Evolutionary conservation across 2,797 vertebrate species (phyloP).

Genomic region (Malurus leucopterus): DNA sequence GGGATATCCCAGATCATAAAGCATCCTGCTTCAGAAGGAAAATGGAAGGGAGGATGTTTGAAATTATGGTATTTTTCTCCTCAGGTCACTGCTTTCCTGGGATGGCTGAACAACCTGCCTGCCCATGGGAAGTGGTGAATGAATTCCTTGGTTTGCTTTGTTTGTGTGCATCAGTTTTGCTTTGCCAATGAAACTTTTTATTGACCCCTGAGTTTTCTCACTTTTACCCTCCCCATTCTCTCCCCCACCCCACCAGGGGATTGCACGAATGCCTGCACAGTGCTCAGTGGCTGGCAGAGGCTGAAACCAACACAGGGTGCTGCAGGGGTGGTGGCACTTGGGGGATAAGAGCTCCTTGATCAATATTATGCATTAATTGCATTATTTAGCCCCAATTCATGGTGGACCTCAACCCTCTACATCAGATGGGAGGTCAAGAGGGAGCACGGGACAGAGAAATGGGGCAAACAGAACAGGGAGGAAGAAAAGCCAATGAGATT

Average conservation of each 20-base stretch:
- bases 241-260: too few relatives aligned
- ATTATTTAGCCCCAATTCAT: background rate
- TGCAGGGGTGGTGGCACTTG: background rate
- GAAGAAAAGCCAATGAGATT: background rate
- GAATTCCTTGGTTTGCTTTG: background rate
- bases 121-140: background rate
- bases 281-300: background rate
- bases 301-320: background rate
- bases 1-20: background rate
- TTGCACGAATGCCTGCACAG: fast-evolving
- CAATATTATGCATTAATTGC: background rate
- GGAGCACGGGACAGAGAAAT: background rate
- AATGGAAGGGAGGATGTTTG: background rate
- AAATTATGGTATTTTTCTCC: fast-evolving
- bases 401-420: background rate
- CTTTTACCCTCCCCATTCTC: background rate
- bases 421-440: background rate
- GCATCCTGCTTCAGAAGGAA: background rate
- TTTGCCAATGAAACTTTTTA: background rate
- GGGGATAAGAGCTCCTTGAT: background rate
- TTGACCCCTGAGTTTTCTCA: background rate
- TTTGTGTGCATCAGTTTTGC: background rate
- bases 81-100: background rate
- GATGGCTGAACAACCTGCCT: background rate
- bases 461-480: background rate